Base-by-base conservation (phyloP, 1,140 invertebrate species). In the Doryteuthis pealeii region DNA sequence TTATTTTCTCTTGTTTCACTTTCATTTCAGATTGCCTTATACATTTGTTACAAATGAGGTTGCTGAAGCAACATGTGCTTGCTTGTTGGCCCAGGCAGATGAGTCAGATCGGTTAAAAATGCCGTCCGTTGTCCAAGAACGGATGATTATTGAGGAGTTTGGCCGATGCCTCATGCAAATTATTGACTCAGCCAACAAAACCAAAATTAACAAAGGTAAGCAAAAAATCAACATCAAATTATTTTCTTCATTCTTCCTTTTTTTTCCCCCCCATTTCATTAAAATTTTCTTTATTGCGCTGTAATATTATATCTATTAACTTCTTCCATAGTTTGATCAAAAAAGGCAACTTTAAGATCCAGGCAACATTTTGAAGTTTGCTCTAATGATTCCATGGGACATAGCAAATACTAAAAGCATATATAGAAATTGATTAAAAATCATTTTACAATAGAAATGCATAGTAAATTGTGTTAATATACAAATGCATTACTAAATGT, bases 61-160 rank as follows among this genome's bases (percentile, higher is more conserved):
- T 2, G 94, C 99, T 4, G 96, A 98, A 86, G 96, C 97, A 35
- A 97, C 97, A 2, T 95, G 95, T 84, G 94, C 96, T 81, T 99
- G 97, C 88, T 90, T 99, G 80, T 89, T 99, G 80, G 95, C 96
- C 2, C 94, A 96, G 85, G 95, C 95, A 18, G 93, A 94, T 77
- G 93, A 95, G 85, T 92, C 93, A 2, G 93, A 95, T 81, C 90
- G 91, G 79, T 90, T 90, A 77, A 91, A 91, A 83, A 87, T 92
- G 76, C 90, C 91, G 26, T 90, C 91, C 12, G 93, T 92, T 76
- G 91, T 93, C 80, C 92, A 94, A n/a, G 93, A 98, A 83, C 89
- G 92, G 78, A 90, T 94, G 81, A 93, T 99, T 76, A 91, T 99
- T 67, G 93, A 97, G 86, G 97, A 99, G 88, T 97, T 98, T 89